Percentiles rank a stretch among this genome's conserved stretches.
These are phyloP conservation scores for Halcyon smyrnensis DNA, from an alignment of 2,797 vertebrate genomes.

Conservation along the genomic window DNA sequence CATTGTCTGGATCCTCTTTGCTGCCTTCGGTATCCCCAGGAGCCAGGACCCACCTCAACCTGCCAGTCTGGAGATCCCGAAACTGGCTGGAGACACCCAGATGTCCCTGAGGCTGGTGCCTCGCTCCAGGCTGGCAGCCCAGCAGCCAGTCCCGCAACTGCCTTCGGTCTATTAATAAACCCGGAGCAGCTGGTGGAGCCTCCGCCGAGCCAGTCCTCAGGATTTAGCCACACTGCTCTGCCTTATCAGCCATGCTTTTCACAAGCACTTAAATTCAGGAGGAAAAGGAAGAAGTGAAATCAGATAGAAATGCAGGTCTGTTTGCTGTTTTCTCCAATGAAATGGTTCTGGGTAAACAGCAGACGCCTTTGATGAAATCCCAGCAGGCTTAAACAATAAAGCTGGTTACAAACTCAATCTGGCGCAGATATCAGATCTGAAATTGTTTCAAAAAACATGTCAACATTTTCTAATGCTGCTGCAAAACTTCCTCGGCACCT, in stretches of 20 bases:
- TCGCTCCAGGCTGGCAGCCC: neutral
- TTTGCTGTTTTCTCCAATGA: constrained; percentile 84
- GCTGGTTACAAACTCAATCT: constrained; percentile 86
- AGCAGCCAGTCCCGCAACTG: constrained; percentile 28
- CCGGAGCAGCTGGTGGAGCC: constrained; percentile 46
- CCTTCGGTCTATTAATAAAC: constrained; percentile 54
- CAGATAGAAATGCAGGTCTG: constrained; percentile 83
- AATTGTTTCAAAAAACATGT: constrained; percentile 85
- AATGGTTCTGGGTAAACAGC: constrained; percentile 85
- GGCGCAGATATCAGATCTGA: constrained; percentile 84
- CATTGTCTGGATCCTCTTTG: neutral
- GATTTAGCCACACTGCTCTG: constrained; percentile 58
- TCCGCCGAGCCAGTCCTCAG: neutral
- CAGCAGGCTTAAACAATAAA: constrained; percentile 87
- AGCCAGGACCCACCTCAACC: neutral
- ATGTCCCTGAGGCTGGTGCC: neutral
- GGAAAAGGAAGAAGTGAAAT: constrained; percentile 81
- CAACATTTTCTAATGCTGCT: constrained; percentile 81
- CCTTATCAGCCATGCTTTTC: constrained; percentile 80
- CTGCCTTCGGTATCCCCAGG: neutral
- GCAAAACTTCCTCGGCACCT: constrained; percentile 72
- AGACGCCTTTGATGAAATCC: constrained; percentile 85
- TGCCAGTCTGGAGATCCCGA: neutral
- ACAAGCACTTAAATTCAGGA: constrained; percentile 80
- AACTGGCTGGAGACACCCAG: neutral